Conservation (phyloP, 2,888 invertebrate genomes). For the Linnaemya tessellans region DNA sequence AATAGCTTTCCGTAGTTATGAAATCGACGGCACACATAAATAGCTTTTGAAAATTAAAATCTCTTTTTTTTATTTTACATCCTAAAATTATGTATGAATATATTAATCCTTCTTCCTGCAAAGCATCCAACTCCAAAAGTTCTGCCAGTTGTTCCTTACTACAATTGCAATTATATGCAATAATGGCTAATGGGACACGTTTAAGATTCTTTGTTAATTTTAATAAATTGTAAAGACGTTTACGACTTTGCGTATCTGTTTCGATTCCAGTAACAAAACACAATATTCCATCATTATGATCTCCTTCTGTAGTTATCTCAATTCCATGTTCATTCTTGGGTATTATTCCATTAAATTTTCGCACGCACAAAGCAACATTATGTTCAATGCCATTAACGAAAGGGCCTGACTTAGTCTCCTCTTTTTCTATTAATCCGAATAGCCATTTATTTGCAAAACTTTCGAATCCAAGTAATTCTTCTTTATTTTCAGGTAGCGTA, state of each 20-base stretch:
- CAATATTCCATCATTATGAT: conserved; percentile 79
- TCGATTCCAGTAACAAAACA: conserved; percentile 76
- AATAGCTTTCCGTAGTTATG: conserved; percentile 81
- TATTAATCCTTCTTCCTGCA: conserved; percentile 83
- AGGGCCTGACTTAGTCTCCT: conserved; percentile 28
- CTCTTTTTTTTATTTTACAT: conserved; percentile 64
- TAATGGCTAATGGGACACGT: conserved; percentile 78
- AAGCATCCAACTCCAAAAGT: conserved; percentile 73
- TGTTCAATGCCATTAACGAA: conserved; percentile 77
- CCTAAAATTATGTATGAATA: conserved; percentile 79
- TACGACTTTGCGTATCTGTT: conserved; percentile 73
- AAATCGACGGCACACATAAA: conserved; percentile 81
- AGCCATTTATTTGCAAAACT: conserved; percentile 78
- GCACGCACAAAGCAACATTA: conserved; percentile 80
- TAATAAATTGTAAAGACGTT: conserved; percentile 77
- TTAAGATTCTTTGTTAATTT: conserved; percentile 74
- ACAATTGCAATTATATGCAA: conserved; percentile 74
- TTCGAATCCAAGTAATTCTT: conserved; percentile 78
- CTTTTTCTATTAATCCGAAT: conserved; percentile 71
- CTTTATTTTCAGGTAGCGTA: conserved; percentile 76
- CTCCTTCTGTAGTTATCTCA: conserved; percentile 74
- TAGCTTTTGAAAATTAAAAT: conserved; percentile 80
- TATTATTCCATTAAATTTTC: conserved; percentile 78
- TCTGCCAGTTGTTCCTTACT: conserved; percentile 62
- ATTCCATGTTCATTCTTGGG: conserved; percentile 78